Percentiles rank a stretch among this genome's conserved stretches.
Evolutionary conservation across 1,140 invertebrate genomes (phyloP).

Genomic region (Drosophila chauvacae): DNA sequence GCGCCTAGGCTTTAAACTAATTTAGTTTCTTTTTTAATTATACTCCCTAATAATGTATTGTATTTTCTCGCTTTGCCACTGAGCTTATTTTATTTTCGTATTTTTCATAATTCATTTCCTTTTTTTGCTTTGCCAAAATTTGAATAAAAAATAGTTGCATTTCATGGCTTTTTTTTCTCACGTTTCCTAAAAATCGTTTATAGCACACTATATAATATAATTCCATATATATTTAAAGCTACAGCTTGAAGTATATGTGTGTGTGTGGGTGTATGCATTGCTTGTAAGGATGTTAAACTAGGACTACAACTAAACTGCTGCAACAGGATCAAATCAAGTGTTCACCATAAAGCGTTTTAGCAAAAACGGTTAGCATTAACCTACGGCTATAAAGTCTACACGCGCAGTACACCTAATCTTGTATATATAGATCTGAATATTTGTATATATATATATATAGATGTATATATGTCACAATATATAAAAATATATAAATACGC

Average conservation of each 20-base stretch:
- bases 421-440: slow-evolving; percentile 37
- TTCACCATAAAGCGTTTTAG: slow-evolving; percentile 53
- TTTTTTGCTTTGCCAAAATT: slow-evolving; percentile 63
- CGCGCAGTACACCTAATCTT: slow-evolving; percentile 34
- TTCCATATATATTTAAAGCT: slow-evolving; percentile 65
- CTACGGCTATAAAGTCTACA: slow-evolving; percentile 39
- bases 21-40: slow-evolving; percentile 43
- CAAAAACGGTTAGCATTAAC: slow-evolving; percentile 53
- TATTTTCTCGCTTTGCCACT: slow-evolving; percentile 25
- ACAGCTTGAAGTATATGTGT: slow-evolving; percentile 47
- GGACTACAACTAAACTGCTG: slow-evolving; percentile 59
- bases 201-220: slow-evolving; percentile 56
- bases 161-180: slow-evolving; percentile 29
- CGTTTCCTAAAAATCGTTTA: slow-evolving; percentile 49
- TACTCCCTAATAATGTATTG: slow-evolving; percentile 44
- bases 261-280: slow-evolving; percentile 44
- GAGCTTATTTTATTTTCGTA: slow-evolving; percentile 23
- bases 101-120: slow-evolving; percentile 38
- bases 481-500: slow-evolving; percentile 57
- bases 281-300: slow-evolving; percentile 62
- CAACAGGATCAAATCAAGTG: slow-evolving; percentile 52
- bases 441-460: slow-evolving; percentile 39
- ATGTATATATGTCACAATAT: slow-evolving; percentile 6
- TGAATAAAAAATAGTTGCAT: slow-evolving; percentile 76
- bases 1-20: slow-evolving; percentile 24